Conservation (phyloP, 1,140 invertebrate genomes). For the Drosophila ironensis region DNA sequence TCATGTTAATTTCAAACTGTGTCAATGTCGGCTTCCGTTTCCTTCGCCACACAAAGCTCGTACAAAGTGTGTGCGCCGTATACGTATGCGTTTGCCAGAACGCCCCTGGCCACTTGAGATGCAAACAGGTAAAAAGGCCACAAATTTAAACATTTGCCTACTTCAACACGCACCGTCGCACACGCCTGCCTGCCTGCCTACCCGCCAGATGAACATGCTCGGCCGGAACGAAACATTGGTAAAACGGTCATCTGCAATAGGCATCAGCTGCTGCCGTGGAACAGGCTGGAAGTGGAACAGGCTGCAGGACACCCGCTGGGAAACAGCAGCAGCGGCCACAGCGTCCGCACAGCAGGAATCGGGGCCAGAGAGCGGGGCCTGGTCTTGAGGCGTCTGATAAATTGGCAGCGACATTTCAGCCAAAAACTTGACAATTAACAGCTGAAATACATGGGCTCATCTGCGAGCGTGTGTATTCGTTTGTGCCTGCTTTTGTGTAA, state of each 20-base stretch:
- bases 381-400: constrained; percentile 57
- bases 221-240: constrained; percentile 66
- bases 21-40: constrained; percentile 78
- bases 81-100: not conserved
- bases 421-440: constrained; percentile 75
- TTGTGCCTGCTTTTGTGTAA: constrained; percentile 45
- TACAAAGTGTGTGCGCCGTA: not conserved
- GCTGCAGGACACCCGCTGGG: constrained; percentile 44
- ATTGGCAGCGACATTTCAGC: constrained; percentile 77
- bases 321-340: constrained; percentile 27
- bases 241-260: constrained; percentile 78
- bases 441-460: constrained; percentile 39
- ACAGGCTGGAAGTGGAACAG: constrained; percentile 45
- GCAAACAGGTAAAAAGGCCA: constrained; percentile 76
- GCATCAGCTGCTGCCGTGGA: constrained; percentile 33
- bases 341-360: too few relatives aligned
- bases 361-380: constrained; percentile 4
- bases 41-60: constrained; percentile 27
- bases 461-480: constrained; percentile 6
- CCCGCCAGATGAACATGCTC: too few relatives aligned
- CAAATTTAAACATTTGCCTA: constrained; percentile 78
- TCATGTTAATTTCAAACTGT: constrained; percentile 74
- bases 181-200: too few relatives aligned
- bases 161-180: constrained; percentile 70
- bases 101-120: constrained; percentile 68